A percentile compares a stretch with the other conserved stretches of the same genome.
Conservation (phyloP, 2,888 invertebrate genomes). For the Heliconius ethilla region DNA sequence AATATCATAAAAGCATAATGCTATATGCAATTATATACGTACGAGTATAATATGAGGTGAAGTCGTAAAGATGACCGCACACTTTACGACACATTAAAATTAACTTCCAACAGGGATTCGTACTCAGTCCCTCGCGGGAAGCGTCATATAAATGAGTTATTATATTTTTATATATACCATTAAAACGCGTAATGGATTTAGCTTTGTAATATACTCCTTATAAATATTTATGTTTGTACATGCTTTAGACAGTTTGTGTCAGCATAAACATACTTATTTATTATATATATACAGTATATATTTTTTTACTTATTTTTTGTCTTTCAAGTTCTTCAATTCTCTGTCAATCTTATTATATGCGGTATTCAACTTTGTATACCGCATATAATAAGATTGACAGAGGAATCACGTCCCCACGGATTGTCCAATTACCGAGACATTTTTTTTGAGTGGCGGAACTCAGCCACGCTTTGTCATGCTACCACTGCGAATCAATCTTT, state of each 20-base stretch:
- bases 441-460: too few relatives aligned
- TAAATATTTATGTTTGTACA: background rate
- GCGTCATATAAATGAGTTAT: conserved; percentile 25
- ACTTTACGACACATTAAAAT: conserved; percentile 26
- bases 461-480: too few relatives aligned
- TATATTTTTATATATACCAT: conserved; percentile 27
- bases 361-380: too few relatives aligned
- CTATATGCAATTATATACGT: background rate
- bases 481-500: too few relatives aligned
- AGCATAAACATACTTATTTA: too few relatives aligned
- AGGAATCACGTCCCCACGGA: too few relatives aligned
- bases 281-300: too few relatives aligned
- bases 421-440: too few relatives aligned
- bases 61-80: conserved; percentile 25
- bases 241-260: background rate
- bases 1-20: background rate
- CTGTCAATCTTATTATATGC: too few relatives aligned
- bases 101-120: conserved; percentile 28
- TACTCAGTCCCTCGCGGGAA: conserved; percentile 29
- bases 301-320: too few relatives aligned
- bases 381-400: too few relatives aligned
- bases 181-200: conserved; percentile 17
- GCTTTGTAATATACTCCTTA: background rate
- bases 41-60: background rate
- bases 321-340: too few relatives aligned